Evolutionary conservation across 2,797 vertebrate genomes (phyloP).

Genomic region (Crenichthys baileyi): DNA sequence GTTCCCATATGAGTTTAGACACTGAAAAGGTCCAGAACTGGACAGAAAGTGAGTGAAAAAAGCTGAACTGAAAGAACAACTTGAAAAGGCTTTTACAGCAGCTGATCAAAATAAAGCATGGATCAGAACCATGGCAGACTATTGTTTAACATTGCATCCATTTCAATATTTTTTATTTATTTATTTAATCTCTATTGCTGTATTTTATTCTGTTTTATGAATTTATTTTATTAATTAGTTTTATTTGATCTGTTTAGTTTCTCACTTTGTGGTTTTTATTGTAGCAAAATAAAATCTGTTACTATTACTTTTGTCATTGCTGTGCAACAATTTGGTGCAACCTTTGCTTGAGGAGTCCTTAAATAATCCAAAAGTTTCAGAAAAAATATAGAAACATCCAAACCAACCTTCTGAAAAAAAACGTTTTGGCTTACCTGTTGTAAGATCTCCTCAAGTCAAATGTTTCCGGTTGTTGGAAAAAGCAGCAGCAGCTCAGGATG

Average conservation of each 20-base stretch:
- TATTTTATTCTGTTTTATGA: too few species aligned
- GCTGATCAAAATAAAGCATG: background rate
- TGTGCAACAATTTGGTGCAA: background rate
- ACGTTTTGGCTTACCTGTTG: slow-evolving; percentile 30
- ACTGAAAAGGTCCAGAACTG: background rate
- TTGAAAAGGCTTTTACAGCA: background rate
- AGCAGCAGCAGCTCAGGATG: slow-evolving; percentile 41
- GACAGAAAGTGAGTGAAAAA: background rate
- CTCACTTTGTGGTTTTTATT: background rate
- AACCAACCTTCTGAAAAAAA: background rate
- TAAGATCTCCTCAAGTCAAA: slow-evolving; percentile 5
- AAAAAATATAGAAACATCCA: background rate
- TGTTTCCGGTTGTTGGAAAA: slow-evolving; percentile 15
- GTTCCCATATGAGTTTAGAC: background rate
- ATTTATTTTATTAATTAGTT: too few species aligned
- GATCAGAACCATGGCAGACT: background rate
- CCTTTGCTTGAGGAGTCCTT: background rate
- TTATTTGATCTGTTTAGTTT: too few species aligned
- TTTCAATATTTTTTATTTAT: too few species aligned
- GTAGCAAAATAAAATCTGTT: background rate
- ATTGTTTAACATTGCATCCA: too few species aligned
- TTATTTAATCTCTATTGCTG: too few species aligned
- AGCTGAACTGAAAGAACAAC: background rate
- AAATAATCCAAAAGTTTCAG: background rate
- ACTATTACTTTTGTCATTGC: background rate